Evolutionary conservation across 1,140 invertebrate genomes (phyloP).

Genomic region (Drosophila leontia): DNA sequence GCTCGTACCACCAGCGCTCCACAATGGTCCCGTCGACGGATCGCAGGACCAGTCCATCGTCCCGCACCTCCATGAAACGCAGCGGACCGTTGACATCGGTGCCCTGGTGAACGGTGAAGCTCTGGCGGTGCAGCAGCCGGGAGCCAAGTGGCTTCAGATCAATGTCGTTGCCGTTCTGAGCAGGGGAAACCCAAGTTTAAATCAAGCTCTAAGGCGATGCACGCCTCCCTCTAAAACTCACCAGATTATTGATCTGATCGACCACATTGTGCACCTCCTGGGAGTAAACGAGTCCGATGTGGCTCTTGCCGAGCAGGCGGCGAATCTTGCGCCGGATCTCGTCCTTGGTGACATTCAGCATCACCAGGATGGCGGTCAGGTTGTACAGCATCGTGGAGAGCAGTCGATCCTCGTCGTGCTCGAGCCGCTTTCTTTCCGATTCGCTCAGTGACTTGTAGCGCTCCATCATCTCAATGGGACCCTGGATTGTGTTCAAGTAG

Average conservation of each 20-base stretch:
- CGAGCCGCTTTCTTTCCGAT: slow-evolving; percentile 96
- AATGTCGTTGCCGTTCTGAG: slow-evolving; percentile 97
- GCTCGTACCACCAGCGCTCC: slow-evolving; percentile 99
- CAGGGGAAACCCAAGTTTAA: background rate
- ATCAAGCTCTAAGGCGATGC: too few species aligned
- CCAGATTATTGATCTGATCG: slow-evolving; percentile 97
- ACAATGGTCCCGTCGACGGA: slow-evolving; percentile 94
- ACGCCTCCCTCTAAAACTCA: slow-evolving; percentile 85
- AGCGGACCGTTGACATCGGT: slow-evolving; percentile 95
- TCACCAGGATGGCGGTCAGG: slow-evolving; percentile 97
- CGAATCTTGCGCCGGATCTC: slow-evolving; percentile 97
- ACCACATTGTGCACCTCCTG: slow-evolving; percentile 98
- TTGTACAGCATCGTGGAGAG: slow-evolving; percentile 98
- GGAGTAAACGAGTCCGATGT: slow-evolving; percentile 98
- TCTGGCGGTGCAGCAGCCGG: slow-evolving; percentile 97
- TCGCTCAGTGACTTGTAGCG: slow-evolving; percentile 97
- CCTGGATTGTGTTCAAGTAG: slow-evolving; percentile 81
- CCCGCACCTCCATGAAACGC: slow-evolving; percentile 98
- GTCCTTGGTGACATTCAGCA: slow-evolving; percentile 94
- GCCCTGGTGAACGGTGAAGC: slow-evolving; percentile 98
- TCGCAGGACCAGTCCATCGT: slow-evolving; percentile 97
- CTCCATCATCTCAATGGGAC: slow-evolving; percentile 99
- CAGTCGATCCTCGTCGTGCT: slow-evolving; percentile 98
- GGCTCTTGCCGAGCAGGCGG: slow-evolving; percentile 97
- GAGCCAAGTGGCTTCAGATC: slow-evolving; percentile 96